Conservation (phyloP, 2,888 invertebrate species). For the Cephus spinipes region DNA sequence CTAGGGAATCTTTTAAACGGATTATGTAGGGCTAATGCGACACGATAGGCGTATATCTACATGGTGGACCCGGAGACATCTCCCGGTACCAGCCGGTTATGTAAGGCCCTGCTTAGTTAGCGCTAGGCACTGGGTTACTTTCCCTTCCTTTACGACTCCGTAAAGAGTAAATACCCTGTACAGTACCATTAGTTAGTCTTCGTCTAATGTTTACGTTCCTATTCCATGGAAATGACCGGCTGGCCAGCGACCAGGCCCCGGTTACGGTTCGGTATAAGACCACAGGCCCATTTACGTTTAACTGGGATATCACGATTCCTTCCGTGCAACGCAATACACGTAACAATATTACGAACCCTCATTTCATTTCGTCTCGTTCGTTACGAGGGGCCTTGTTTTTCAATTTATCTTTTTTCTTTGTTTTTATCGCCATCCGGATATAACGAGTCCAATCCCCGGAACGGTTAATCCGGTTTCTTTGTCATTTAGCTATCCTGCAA, state of each 20-base stretch:
- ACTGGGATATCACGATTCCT: conserved; percentile 21
- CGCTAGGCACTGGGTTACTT: conserved; percentile 53
- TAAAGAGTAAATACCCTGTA: conserved; percentile 43
- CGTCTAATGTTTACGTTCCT: conserved; percentile 37
- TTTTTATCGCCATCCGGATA: neutral
- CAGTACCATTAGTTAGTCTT: conserved; percentile 29
- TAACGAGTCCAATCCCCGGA: neutral
- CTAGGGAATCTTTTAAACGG: neutral
- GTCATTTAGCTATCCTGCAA: neutral
- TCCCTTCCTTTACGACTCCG: conserved; percentile 63
- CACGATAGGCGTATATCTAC: neutral
- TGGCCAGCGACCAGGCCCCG: conserved; percentile 23
- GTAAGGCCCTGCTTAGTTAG: conserved; percentile 49
- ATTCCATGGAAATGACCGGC: conserved; percentile 31
- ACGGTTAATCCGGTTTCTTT: neutral
- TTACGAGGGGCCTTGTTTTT: neutral
- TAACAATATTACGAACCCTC: neutral
- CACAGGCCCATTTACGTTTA: neutral
- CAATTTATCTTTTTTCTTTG: neutral
- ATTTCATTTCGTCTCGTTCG: neutral
- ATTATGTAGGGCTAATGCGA: neutral
- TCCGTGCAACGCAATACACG: conserved; percentile 35
- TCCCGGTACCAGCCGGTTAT: conserved; percentile 40
- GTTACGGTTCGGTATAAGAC: conserved; percentile 24
- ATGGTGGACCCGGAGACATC: conserved; percentile 14